Conservation (phyloP, 2,888 invertebrate species). For the Mythimna pallens region DNA sequence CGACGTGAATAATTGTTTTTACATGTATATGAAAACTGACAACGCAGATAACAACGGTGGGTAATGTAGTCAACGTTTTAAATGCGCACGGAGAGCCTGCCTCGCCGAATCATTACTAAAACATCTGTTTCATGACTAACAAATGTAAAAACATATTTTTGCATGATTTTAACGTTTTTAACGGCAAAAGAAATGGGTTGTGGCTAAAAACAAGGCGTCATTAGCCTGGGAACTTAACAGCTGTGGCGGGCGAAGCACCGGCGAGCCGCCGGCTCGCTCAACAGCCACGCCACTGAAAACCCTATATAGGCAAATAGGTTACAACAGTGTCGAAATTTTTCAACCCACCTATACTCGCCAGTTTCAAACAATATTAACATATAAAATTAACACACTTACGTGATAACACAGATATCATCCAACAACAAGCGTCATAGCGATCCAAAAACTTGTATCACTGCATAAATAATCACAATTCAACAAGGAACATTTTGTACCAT, state of each 20-base stretch:
- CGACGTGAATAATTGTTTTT: constrained; percentile 39
- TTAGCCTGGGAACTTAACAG: constrained; percentile 67
- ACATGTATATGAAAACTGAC: constrained; percentile 47
- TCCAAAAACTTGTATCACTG: constrained; percentile 87
- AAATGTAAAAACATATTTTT: constrained; percentile 57
- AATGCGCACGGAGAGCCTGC: constrained; percentile 58
- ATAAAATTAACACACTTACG: constrained; percentile 79
- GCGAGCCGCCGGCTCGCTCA: constrained; percentile 71
- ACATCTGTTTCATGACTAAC: constrained; percentile 73
- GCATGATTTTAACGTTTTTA: constrained; percentile 46
- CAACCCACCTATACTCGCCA: constrained; percentile 66
- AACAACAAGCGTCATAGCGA: constrained; percentile 86
- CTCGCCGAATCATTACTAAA: constrained; percentile 61
- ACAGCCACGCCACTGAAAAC: constrained; percentile 79
- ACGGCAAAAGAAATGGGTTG: constrained; percentile 47
- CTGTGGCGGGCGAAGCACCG: constrained; percentile 71
- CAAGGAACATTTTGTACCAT: constrained; percentile 88
- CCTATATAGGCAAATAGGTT: constrained; percentile 86
- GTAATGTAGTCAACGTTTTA: constrained; percentile 53
- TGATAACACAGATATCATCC: constrained; percentile 87
- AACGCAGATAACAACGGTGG: constrained; percentile 51
- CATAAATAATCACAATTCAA: constrained; percentile 89
- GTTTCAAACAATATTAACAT: constrained; percentile 56
- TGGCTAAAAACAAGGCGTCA: constrained; percentile 26
- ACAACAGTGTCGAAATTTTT: constrained; percentile 78